Evolutionary conservation across 1,140 invertebrate genomes (phyloP), one percentile per base, ranked within the genome.

Genomic region (Paraescarpia echinospica): DNA sequence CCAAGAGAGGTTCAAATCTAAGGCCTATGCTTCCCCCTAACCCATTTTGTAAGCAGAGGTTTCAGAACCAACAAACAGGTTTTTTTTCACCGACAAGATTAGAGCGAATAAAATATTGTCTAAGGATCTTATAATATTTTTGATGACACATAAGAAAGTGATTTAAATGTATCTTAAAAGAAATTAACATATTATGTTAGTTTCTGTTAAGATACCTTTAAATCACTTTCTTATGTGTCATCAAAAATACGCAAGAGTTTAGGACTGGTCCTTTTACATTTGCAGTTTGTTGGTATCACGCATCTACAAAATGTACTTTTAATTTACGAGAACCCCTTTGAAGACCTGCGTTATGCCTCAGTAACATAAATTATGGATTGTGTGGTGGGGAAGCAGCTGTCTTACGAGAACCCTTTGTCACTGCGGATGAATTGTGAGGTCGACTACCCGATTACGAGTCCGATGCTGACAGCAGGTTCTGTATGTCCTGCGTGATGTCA

Each of bases 391-490:
- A 77, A 77, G 59, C 59, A 77, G 59, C 27, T 22, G 59, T 27
- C 22, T 77, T 77, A 22, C 59, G 22, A 22, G 12, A 22, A 22
- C 27, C 9, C 12, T 1, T 22, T 77, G 59, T 31, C 59, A 77
- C 59, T 77, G 59, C 48, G 18, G 48, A 8, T 51, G 48, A 51
- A 18, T 77, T 77, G 9, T 31, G 4, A 12, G 41, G 41, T 41
- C 41, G 41, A 77, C 8, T 77, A 77, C 22, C 22, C 59, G 14
- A 31, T 31, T 77, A 77, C 91, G 8, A 59, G 34, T 77, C 59
- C 12, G 59, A 77, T 89, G 92, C 51, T 88, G 51, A 35, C 12
- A 93, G 92, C 31, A 93, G 92, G 31, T 91, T 41, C 59, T 93
- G 34, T 2, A 93, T 93, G 92, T 91, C 90, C 34, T 35, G 35